Conservation (phyloP, 2,888 invertebrate species). For the Apodemia duryi region DNA sequence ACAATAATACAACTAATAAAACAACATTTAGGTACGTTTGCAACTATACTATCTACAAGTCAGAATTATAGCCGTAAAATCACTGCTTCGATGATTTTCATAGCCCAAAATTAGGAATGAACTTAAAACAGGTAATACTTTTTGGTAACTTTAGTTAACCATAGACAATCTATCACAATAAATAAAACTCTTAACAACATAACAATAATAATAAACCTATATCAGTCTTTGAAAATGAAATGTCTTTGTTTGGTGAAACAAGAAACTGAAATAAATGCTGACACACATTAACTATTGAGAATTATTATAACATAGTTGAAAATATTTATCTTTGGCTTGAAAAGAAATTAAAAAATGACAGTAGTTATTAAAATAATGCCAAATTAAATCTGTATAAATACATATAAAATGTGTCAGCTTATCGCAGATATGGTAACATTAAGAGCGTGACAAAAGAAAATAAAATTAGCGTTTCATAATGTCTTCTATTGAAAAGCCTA, state of each 20-base stretch:
- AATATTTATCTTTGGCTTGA: constrained; percentile 20
- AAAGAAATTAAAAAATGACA: not conserved
- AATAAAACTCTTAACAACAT: constrained; percentile 70
- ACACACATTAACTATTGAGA: not conserved
- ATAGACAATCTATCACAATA: constrained; percentile 62
- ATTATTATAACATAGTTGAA: constrained; percentile 14
- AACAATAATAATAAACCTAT: constrained; percentile 63
- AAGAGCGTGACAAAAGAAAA: not conserved
- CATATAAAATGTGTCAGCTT: constrained; percentile 4
- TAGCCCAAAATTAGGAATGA: constrained; percentile 64
- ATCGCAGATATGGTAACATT: not conserved
- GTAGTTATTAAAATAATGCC: not conserved
- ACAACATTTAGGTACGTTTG: constrained; percentile 32
- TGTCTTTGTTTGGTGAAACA: constrained; percentile 11
- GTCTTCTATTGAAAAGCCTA: constrained; percentile 93
- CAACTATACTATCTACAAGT: not conserved
- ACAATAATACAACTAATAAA: constrained; percentile 45
- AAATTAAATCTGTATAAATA: not conserved
- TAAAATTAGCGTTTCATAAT: constrained; percentile 88
- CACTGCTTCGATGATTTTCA: constrained; percentile 40
- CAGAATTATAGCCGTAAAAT: constrained; percentile 1
- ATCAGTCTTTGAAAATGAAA: constrained; percentile 58
- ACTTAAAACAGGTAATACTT: constrained; percentile 72
- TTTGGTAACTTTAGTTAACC: constrained; percentile 74
- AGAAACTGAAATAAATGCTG: constrained; percentile 3